phyloP scores from a whole-genome alignment of 2,113 vertebrate species.

The Caretta caretta region DNA sequence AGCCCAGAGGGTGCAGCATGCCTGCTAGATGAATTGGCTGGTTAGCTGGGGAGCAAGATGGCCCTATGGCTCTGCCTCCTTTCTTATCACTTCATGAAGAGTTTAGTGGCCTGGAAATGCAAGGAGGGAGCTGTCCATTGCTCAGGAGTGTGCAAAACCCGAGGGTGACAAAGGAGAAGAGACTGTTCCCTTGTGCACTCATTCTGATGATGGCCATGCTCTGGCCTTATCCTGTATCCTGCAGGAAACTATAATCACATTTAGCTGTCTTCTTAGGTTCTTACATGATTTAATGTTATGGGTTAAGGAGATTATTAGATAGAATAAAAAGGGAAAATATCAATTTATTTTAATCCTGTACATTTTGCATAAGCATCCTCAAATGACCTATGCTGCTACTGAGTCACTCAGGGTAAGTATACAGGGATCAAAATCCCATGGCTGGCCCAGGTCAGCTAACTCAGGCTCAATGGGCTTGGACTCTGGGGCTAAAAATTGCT shows the following conservation, averaged over 20 bases:
- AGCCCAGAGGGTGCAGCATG: neutral
- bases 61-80: neutral
- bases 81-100: neutral
- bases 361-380: slow-evolving; percentile 57
- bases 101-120: neutral
- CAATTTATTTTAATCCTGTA: slow-evolving; percentile 59
- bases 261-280: slow-evolving; percentile 60
- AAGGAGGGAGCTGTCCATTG: slow-evolving; percentile 14
- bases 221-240: neutral
- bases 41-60: neutral
- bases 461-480: neutral
- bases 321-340: slow-evolving; percentile 62
- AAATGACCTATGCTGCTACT: slow-evolving; percentile 43
- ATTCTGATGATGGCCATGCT: neutral
- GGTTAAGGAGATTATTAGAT: slow-evolving; percentile 73
- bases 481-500: neutral
- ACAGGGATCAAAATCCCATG: neutral
- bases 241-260: slow-evolving; percentile 62
- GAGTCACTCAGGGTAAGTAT: neutral
- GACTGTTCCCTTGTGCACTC: neutral
- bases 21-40: neutral
- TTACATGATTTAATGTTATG: slow-evolving; percentile 62
- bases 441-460: neutral
- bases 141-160: neutral
- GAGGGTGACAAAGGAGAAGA: neutral